These are phyloP conservation scores for Gymnopithys bicolor DNA, from an alignment of 2,797 vertebrate genomes.

Conservation along the genomic window DNA sequence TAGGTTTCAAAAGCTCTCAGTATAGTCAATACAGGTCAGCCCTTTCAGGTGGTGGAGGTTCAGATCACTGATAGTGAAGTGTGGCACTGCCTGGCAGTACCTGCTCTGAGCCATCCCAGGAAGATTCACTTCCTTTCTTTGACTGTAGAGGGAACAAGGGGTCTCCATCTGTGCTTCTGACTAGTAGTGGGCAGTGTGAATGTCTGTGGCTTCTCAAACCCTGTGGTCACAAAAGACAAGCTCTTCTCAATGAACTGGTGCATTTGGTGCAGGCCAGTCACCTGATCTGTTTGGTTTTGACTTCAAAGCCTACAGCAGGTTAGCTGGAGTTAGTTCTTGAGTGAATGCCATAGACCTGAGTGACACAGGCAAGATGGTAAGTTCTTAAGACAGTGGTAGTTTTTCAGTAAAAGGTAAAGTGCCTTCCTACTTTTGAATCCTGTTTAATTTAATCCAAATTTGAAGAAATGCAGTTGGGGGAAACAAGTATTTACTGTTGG, in stretches of 20 bases:
- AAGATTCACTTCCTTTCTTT: background rate
- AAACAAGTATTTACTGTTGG: background rate
- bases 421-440: background rate
- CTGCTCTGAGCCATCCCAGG: background rate
- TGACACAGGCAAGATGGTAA: background rate
- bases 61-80: background rate
- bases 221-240: background rate
- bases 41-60: background rate
- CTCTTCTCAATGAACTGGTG: background rate
- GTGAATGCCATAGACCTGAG: background rate
- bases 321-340: background rate
- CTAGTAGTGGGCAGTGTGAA: background rate
- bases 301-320: background rate
- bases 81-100: background rate
- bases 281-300: background rate
- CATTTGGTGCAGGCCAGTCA: background rate
- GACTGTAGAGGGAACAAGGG: background rate
- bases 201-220: background rate
- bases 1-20: background rate
- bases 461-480: background rate
- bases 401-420: background rate
- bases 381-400: background rate
- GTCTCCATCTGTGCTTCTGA: background rate
- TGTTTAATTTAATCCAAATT: slow-evolving; percentile 2
- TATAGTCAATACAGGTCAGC: background rate